Base-by-base conservation (phyloP, 2,888 invertebrate species). In the Dexiosoma caninum region DNA sequence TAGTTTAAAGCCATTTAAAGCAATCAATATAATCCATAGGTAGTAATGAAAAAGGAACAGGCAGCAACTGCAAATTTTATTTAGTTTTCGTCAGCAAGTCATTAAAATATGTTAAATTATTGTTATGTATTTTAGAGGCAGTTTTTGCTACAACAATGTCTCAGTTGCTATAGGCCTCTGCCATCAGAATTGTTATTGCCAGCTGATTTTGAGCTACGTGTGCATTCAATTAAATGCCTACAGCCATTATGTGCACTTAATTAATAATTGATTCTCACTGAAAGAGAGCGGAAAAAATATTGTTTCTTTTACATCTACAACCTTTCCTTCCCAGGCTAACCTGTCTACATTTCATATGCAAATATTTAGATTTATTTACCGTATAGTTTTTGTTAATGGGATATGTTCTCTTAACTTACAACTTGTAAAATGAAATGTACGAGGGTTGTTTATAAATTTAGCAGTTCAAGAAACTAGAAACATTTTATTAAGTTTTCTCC, bases 181-280 rank as follows among this genome's bases (percentile, higher is more conserved):
- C 32, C 37, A 37, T 44, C 64, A 44, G 23, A 44, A 64, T 6
- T 6, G 5, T 10, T 37, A 76, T 10, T 44, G 55, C 42, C 76
- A 77, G 62, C 76, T 77, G 76, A 70, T 62, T 62, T 46, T 40
- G 14, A 16, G 8, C 5, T 55, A 44, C 27, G 2, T 23, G 2
- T 35, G 12, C 21, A 5, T 53, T 53, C 3, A 44, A 55, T 23
- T 32, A 46, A 57, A 8, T 40, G 16, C 55, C 49, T 27, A 1
- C 27, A 27, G 21, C 5, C 40, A 49, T 64, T 32, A 42, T 40
- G 21, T 64, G 55, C 59, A 64, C 77, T 64, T 16, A 57, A 70
- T 64, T 77, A 49, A 70, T 77, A 77, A 77, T 70, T 77, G 64
- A 70, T 77, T 77, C 14, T 35, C 37, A 46, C 8, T 12, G 62